A percentile compares a stretch with the other conserved stretches of the same genome.
Evolutionary conservation across 2,888 invertebrate genomes (phyloP).

Genomic region (Xanthia icteritia): DNA sequence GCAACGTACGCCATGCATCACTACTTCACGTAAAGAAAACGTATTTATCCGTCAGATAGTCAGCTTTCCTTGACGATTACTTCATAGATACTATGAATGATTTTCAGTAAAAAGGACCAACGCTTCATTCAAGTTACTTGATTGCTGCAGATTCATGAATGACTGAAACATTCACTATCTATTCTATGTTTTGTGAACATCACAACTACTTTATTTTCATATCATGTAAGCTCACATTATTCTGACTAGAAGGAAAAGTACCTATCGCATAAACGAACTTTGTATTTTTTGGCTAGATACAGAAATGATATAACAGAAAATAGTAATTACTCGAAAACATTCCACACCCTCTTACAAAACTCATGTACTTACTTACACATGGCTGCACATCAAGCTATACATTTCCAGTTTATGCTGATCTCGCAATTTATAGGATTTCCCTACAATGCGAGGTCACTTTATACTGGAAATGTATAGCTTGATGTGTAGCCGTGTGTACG

Average conservation of each 20-base stretch:
- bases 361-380: not conserved
- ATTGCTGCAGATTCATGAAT: constrained; percentile 25
- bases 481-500: too few relatives aligned
- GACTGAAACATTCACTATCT: not conserved
- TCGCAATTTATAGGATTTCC: too few relatives aligned
- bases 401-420: too few relatives aligned
- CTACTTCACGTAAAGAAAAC: not conserved
- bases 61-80: constrained; percentile 20
- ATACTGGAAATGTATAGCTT: too few relatives aligned
- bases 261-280: not conserved
- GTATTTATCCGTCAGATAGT: not conserved
- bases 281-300: constrained; percentile 25
- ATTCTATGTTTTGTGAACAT: constrained; percentile 6
- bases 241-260: not conserved
- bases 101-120: constrained; percentile 11
- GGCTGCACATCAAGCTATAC: too few relatives aligned
- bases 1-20: too few relatives aligned
- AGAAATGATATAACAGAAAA: not conserved
- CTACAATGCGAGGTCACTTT: too few relatives aligned
- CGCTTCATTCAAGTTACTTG: constrained; percentile 19
- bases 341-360: constrained; percentile 2
- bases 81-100: not conserved
- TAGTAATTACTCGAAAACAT: constrained; percentile 12
- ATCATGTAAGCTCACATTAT: constrained; percentile 22
- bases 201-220: constrained; percentile 5